These are phyloP conservation scores for Orientallactaga bullata DNA, from an alignment of 2,113 vertebrate species.

Conservation along the genomic window DNA sequence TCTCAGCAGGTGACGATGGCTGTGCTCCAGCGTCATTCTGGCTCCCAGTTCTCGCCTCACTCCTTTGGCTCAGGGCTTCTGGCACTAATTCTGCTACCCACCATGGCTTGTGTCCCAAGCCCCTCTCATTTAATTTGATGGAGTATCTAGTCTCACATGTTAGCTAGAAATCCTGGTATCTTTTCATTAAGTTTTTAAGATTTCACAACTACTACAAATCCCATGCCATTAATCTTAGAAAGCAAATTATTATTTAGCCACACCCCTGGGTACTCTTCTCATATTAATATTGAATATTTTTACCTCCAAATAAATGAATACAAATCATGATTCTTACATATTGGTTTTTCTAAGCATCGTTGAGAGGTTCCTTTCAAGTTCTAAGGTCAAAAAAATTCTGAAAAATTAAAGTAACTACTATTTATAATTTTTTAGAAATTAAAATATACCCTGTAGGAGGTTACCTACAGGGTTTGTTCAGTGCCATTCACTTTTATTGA, in stretches of 20 bases:
- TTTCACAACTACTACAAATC: background rate
- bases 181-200: background rate
- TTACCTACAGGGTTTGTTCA: background rate
- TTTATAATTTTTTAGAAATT: too few relatives aligned
- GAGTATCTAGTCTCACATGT: background rate
- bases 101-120: background rate
- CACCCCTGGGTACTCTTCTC: background rate
- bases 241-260: background rate
- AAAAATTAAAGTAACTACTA: slow-evolving; percentile 6
- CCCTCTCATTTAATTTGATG: background rate
- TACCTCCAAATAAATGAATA: background rate
- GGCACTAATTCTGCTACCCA: background rate
- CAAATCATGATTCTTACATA: background rate
- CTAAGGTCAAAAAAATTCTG: background rate
- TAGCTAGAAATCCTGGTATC: background rate
- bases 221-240: background rate
- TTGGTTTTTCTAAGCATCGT: background rate
- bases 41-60: background rate
- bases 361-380: background rate
- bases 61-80: background rate
- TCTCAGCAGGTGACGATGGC: background rate
- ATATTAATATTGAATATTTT: background rate
- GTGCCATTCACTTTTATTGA: background rate
- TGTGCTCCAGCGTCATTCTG: background rate
- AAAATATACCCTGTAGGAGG: background rate